These are phyloP conservation scores for Heliconius erato DNA, from an alignment of 2,888 invertebrate genomes.

Conservation along the genomic window DNA sequence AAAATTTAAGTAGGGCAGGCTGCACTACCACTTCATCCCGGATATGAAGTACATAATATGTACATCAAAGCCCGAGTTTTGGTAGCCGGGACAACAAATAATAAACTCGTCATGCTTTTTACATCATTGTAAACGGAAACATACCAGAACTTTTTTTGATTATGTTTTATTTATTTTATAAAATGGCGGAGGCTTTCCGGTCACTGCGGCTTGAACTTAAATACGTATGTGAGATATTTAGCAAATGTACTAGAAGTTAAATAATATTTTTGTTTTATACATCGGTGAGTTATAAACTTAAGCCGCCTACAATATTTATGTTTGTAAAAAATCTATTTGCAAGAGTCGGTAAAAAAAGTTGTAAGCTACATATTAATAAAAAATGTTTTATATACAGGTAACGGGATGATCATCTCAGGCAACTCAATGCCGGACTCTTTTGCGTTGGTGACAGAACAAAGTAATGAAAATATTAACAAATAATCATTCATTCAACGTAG, in stretches of 20 bases:
- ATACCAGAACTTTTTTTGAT: constrained; percentile 10
- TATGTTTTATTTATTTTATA: constrained; percentile 28
- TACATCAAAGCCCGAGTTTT: constrained; percentile 32
- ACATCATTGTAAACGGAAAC: constrained; percentile 30
- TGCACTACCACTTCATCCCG: constrained; percentile 5
- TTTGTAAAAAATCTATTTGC: background rate
- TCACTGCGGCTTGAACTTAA: constrained; percentile 11
- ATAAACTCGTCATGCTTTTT: constrained; percentile 15
- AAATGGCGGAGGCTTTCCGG: constrained; percentile 18
- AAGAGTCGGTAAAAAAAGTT: no score
- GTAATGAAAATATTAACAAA: no score
- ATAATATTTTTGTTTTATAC: background rate
- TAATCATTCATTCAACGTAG: no score
- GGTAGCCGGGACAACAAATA: constrained; percentile 27
- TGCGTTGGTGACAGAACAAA: no score
- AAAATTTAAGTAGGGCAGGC: background rate
- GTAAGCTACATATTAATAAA: no score
- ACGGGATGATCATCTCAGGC: no score
- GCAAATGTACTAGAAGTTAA: background rate
- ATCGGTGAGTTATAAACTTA: background rate
- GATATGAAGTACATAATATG: constrained; percentile 3
- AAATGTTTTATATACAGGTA: no score
- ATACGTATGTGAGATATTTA: background rate
- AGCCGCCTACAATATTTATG: background rate
- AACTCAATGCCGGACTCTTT: no score